Evolutionary conservation across 2,113 vertebrate genomes (phyloP).

Genomic region (Chloropsis hardwickii): DNA sequence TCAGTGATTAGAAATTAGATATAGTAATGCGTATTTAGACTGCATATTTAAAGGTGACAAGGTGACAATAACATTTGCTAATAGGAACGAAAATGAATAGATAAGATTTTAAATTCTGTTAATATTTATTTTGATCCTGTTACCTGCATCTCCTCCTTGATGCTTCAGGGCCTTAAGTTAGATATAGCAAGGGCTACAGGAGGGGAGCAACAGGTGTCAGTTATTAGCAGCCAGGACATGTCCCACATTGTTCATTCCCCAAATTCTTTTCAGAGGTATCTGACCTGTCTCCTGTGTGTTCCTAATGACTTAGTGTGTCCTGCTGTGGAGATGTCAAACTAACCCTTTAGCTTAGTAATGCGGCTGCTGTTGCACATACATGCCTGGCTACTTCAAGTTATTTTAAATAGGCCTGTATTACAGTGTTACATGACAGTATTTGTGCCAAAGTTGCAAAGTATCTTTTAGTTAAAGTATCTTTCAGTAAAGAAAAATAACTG

Average conservation of each 20-base stretch:
- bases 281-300: background rate
- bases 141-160: background rate
- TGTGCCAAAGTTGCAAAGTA: background rate
- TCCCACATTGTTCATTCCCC: background rate
- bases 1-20: background rate
- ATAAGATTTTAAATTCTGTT: background rate
- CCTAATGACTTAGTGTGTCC: background rate
- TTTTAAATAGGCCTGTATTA: background rate
- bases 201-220: background rate
- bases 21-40: background rate
- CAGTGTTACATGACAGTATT: background rate
- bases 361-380: accelerated
- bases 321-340: background rate
- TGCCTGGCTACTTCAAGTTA: background rate
- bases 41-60: background rate
- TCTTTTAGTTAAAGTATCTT: background rate
- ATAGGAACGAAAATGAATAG: background rate
- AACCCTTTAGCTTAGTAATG: background rate
- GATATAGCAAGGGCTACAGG: background rate
- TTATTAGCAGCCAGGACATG: background rate
- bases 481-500: background rate
- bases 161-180: background rate
- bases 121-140: background rate
- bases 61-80: background rate
- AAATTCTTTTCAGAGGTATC: background rate